phyloP scores from a whole-genome alignment of 1,140 invertebrate species.

The Ceratitis capitata region DNA sequence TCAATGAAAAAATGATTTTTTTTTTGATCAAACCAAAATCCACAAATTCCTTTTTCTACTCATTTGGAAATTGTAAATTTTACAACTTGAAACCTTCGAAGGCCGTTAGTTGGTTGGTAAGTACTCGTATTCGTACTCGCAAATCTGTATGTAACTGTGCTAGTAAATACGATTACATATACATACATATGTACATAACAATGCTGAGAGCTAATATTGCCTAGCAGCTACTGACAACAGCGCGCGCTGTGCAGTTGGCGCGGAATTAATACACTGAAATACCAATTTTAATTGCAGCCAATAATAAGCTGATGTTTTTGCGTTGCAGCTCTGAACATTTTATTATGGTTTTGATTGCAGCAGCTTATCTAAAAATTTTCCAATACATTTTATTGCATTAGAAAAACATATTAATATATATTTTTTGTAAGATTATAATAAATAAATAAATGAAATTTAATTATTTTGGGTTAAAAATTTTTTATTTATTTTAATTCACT shows the following conservation, averaged over 20 bases:
- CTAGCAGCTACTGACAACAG: no score
- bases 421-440: no score
- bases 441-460: no score
- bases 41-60: background rate
- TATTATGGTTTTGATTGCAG: background rate
- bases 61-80: background rate
- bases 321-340: conserved; percentile 6
- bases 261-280: conserved; percentile 20
- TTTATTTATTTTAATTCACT: no score
- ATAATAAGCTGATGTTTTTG: conserved; percentile 23
- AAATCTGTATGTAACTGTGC: no score
- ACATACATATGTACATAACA: background rate
- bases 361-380: conserved; percentile 2
- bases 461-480: no score
- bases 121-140: no score
- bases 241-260: conserved; percentile 27
- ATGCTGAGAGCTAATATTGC: background rate
- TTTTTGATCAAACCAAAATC: background rate
- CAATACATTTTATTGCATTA: no score
- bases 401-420: no score
- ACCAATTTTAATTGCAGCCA: conserved; percentile 25
- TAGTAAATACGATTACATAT: no score
- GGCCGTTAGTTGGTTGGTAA: background rate
- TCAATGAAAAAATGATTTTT: no score
- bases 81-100: background rate